Conservation (phyloP, 2,113 vertebrate species). For the Grus americana region DNA sequence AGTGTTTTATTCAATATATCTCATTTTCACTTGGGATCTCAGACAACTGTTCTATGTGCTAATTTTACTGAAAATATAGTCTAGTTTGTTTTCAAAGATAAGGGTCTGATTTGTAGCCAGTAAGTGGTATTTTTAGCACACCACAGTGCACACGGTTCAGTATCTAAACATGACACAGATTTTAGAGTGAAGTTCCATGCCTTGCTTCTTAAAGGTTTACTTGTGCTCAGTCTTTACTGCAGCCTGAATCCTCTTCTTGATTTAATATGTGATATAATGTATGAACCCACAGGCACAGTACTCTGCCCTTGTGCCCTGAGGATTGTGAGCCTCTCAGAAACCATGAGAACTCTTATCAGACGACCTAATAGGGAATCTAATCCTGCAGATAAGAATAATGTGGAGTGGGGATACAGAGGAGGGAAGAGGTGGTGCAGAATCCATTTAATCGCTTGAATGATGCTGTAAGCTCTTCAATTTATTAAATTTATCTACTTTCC, state of each 20-base stretch:
- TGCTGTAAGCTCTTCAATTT: conserved; percentile 11
- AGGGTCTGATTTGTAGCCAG: neutral
- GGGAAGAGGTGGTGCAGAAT: conserved; percentile 16
- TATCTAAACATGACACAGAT: neutral
- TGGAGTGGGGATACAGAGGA: neutral
- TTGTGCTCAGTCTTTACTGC: neutral
- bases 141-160: neutral
- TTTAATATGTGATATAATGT: neutral
- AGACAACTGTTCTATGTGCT: neutral
- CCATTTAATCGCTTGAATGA: neutral
- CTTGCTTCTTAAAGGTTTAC: neutral
- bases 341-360: neutral
- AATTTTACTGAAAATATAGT: neutral
- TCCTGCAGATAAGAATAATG: conserved; percentile 38
- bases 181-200: neutral
- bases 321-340: neutral
- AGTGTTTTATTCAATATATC: neutral
- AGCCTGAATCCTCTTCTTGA: neutral
- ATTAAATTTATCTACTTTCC: conserved; percentile 42
- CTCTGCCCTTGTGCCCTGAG: neutral
- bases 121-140: neutral
- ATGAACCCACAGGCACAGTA: neutral
- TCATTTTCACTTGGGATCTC: neutral
- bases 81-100: neutral
- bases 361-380: conserved; percentile 30